phyloP scores from a whole-genome alignment of 2,113 vertebrate species.

The Laticauda laticaudata region DNA sequence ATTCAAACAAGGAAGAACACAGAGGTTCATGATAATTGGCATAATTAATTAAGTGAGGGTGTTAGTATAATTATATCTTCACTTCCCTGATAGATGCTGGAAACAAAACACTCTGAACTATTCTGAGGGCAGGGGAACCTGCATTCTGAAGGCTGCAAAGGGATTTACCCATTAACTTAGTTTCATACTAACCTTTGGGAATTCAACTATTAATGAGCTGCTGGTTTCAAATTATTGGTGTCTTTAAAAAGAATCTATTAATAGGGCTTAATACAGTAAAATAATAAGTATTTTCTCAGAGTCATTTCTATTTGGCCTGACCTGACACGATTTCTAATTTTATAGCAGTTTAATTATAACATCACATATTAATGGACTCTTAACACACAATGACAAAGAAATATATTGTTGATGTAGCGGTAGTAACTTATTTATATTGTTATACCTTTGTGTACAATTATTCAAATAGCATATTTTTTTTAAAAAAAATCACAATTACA shows the following conservation, averaged over 20 bases:
- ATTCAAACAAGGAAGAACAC: conserved; percentile 29
- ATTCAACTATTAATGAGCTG: conserved; percentile 26
- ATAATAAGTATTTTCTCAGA: conserved; percentile 27
- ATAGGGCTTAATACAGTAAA: conserved; percentile 37
- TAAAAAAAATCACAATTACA: not conserved
- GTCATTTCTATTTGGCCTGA: conserved; percentile 14
- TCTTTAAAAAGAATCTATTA: conserved; percentile 37
- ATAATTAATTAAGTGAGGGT: conserved; percentile 24
- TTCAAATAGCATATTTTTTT: not conserved
- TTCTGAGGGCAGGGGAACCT: not conserved
- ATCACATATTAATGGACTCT: conserved; percentile 11
- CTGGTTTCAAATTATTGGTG: conserved; percentile 15
- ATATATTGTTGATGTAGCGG: conserved; percentile 13
- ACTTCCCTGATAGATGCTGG: conserved; percentile 31
- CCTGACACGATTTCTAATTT: not conserved
- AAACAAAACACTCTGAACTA: conserved; percentile 19
- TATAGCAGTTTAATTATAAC: conserved; percentile 21
- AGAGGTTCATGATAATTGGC: conserved; percentile 13
- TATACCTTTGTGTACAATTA: not conserved
- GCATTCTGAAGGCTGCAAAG: conserved; percentile 10
- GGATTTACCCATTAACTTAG: conserved; percentile 5
- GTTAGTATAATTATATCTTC: conserved; percentile 26
- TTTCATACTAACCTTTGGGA: conserved; percentile 15
- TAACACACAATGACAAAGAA: conserved; percentile 10
- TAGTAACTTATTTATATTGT: not conserved